These are phyloP conservation scores for Strongylocentrotus purpuratus DNA, from an alignment of 35 echinoderm and acorn worm genomes.

Conservation along the genomic window DNA sequence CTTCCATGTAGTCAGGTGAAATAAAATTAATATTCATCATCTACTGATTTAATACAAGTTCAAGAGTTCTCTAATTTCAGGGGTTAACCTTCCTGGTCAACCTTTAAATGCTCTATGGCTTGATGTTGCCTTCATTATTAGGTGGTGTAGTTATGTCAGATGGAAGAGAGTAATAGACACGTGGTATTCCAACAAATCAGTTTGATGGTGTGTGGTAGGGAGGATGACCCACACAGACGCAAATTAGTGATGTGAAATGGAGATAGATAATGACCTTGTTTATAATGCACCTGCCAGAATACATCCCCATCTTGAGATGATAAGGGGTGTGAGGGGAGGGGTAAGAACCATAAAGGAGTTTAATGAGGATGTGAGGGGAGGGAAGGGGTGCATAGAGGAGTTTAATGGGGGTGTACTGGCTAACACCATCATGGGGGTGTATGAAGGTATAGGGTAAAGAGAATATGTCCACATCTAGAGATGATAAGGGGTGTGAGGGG, in stretches of 20 bases:
- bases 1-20: too few species aligned
- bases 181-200: background rate
- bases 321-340: background rate
- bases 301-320: background rate
- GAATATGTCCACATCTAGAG: background rate
- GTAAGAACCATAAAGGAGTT: background rate
- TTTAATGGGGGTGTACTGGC: too few species aligned
- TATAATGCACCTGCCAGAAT: slow-evolving; percentile 25
- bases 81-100: background rate
- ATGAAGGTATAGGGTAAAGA: too few species aligned
- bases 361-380: background rate
- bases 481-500: background rate
- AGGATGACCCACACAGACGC: background rate
- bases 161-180: slow-evolving; percentile 8
- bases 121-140: background rate
- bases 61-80: background rate
- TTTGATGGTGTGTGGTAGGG: background rate
- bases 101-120: background rate
- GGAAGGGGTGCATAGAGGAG: too few species aligned
- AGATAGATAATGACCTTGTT: slow-evolving; percentile 44
- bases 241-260: slow-evolving; percentile 21
- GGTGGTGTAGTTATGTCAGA: background rate
- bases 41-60: too few species aligned
- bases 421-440: too few species aligned
- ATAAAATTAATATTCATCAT: too few species aligned